Evolutionary conservation across 1,140 invertebrate species (phyloP), one percentile per base, ranked within the genome.

Genomic region (Oreohelix idahoensis): DNA sequence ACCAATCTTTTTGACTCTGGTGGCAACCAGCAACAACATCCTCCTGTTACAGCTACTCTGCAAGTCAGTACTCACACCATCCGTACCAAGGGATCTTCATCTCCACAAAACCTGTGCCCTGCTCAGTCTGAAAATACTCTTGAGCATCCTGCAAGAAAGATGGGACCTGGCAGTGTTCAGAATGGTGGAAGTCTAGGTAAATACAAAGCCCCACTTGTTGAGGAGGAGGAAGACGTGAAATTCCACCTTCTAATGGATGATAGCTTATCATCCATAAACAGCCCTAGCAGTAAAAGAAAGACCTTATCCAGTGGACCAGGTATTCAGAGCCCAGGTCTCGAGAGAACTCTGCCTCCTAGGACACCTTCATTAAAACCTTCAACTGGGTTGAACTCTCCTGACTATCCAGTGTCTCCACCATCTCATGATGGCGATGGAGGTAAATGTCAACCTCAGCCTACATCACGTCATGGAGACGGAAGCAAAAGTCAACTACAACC

Each of bases 1-100:
- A 97, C 94, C 88, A 98, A 98, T 93, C 96, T 98, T 93, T 98
- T 97, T 94, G 94, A 96, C 82, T 84, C 88, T 79, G 45, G 86
- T 81, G 70, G 86, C 85, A 88, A 81, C 83, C 75, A 79, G n/a
- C 39, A 38, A 36, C 45, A 51, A 71, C 70, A 81, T 49, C 73
- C 86, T 79, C 81, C 89, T 20, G 83, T 88, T 35, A 87, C 86
- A 36, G 87, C 88, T 11, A 70, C 84, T 5, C 83, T 86, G 17
- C 81, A 89, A 32, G 85, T 86, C 23, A 84, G 73, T 45, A 81
- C 78, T 79, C 45, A 85, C 38, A 32, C 81, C 70, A 85, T 85
- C 29, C 63, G 82, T 45, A 45, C 69, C 35, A 77, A 80, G 77
- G 77, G 83, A 42, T 76, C 81, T 80, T 76, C 80, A 49, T 83